These are phyloP conservation scores for Noctuana brunneofusca DNA, from an alignment of 2,888 invertebrate species.

Conservation along the genomic window DNA sequence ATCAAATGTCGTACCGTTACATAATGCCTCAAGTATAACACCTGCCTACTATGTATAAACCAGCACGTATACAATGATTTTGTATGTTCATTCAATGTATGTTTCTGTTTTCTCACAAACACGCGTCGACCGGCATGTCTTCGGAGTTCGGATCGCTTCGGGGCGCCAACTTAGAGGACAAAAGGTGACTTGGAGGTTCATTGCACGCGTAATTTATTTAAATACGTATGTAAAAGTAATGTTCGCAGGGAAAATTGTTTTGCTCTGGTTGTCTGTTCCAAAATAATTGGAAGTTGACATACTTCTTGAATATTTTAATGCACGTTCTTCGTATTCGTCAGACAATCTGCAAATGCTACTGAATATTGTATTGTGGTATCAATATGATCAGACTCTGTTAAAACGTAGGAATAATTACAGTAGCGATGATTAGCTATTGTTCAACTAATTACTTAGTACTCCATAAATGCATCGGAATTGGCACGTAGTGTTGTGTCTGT, in stretches of 20 bases:
- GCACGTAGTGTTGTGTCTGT: conserved; percentile 8
- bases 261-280: not conserved
- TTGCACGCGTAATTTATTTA: conserved; percentile 33
- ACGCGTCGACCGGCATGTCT: conserved; percentile 1
- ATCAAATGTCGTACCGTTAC: no score
- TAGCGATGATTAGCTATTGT: conserved; percentile 25
- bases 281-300: not conserved
- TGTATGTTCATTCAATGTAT: conserved; percentile 19
- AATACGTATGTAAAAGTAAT: conserved; percentile 16
- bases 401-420: conserved; percentile 12
- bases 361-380: conserved; percentile 6
- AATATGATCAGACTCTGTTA: conserved; percentile 6
- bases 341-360: not conserved
- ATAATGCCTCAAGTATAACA: not conserved
- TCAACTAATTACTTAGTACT: conserved; percentile 23
- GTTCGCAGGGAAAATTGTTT: conserved; percentile 10
- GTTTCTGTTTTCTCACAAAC: conserved; percentile 19
- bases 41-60: not conserved
- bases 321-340: not conserved
- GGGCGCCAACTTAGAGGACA: conserved; percentile 22
- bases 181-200: conserved; percentile 33
- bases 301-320: not conserved
- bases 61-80: conserved; percentile 2
- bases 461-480: conserved; percentile 21
- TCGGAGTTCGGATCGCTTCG: conserved; percentile 14